Evolutionary conservation across 2,888 invertebrate genomes (phyloP).

Genomic region (Poecilobothrus nobilitatus): DNA sequence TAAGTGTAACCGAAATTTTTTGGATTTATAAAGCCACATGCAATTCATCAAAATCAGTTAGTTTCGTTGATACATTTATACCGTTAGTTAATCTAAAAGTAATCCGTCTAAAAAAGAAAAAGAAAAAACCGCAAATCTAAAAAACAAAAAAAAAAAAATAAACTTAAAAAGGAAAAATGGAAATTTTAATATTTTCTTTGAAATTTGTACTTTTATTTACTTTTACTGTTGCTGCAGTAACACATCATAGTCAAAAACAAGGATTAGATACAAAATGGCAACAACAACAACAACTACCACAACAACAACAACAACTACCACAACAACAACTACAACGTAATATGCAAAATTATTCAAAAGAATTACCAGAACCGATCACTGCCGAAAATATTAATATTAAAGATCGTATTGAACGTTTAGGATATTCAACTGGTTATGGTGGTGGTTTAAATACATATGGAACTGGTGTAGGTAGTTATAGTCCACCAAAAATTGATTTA

Average conservation of each 20-base stretch:
- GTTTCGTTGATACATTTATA: neutral
- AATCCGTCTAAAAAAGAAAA: no score
- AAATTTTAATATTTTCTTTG: neutral
- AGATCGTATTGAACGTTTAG: constrained; percentile 39
- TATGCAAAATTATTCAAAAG: neutral
- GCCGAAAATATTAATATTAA: constrained; percentile 31
- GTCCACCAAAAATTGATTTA: constrained; percentile 69
- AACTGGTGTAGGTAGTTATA: constrained; percentile 48
- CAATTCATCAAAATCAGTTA: neutral
- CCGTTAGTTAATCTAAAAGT: no score
- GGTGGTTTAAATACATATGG: constrained; percentile 16
- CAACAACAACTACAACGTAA: no score
- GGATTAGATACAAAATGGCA: constrained; percentile 1
- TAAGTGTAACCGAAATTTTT: neutral
- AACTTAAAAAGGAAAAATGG: neutral
- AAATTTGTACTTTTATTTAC: neutral
- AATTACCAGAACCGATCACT: neutral
- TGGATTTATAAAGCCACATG: neutral
- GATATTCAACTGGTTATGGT: constrained; percentile 42
- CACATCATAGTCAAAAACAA: constrained; percentile 1
- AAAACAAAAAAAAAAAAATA: no score
- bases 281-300: neutral
- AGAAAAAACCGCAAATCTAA: neutral
- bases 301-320: no score
- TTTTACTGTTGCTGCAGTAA: neutral